These are phyloP conservation scores for Samia ricini DNA, from an alignment of 1,140 invertebrate species.

Conservation along the genomic window DNA sequence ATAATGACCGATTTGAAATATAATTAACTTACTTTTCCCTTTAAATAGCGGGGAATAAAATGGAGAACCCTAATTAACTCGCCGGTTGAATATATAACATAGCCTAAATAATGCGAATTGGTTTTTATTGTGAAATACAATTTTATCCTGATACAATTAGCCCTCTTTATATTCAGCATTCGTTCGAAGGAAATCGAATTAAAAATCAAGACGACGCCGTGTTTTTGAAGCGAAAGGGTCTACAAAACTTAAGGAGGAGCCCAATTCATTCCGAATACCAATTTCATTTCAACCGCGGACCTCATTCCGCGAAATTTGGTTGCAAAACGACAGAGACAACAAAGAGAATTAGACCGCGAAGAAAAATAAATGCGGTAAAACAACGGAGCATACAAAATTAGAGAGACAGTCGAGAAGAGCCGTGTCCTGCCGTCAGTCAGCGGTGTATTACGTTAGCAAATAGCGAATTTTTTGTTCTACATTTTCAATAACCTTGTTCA, in stretches of 20 bases:
- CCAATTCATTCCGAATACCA: constrained; percentile 70
- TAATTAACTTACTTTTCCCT: background rate
- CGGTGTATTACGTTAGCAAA: background rate
- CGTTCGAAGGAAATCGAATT: constrained; percentile 49
- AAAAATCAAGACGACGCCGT: constrained; percentile 35
- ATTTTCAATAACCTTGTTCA: background rate
- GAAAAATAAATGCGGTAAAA: constrained; percentile 72
- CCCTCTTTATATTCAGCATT: constrained; percentile 37
- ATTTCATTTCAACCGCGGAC: constrained; percentile 68
- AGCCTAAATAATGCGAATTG: background rate
- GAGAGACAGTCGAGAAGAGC: constrained; percentile 34
- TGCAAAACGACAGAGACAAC: constrained; percentile 72
- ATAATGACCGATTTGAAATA: background rate
- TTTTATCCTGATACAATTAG: constrained; percentile 4
- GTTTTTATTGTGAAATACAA: background rate
- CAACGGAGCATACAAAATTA: constrained; percentile 71
- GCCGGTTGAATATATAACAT: background rate
- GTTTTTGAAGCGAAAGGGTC: constrained; percentile 26
- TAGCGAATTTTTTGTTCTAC: background rate
- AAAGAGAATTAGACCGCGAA: constrained; percentile 73
- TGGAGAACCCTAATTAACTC: background rate
- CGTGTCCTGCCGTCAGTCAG: constrained; percentile 4
- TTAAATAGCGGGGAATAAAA: background rate
- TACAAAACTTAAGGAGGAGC: constrained; percentile 37
- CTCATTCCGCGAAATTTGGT: constrained; percentile 70